Evolutionary conservation across 1,140 invertebrate species (phyloP), one percentile per base, ranked within the genome.

Genomic region (Leptopilina boulardi): DNA sequence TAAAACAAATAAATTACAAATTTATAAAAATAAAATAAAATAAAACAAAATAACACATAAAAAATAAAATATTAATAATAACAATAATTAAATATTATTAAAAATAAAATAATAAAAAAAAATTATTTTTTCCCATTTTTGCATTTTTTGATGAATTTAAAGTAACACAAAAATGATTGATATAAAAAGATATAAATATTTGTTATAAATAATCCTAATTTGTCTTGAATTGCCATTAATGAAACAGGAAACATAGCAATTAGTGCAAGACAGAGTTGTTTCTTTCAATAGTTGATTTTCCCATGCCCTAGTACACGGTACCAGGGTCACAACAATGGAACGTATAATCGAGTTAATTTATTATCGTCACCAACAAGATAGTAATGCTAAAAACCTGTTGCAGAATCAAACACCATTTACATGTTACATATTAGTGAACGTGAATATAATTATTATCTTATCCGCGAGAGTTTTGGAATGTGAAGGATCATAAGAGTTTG

Each of bases 221-320:
- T 66, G 59, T 66, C 21, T 59, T n/a, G 9, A 6, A 23, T 38
- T 66, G 59, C 5, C 26, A 66, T 66, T 66, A 66, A 66, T 23
- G 59, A 66, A 66, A 66, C 59, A 66, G 59, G 59, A 66, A 66
- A 66, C 59, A 66, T 66, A 66, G 59, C 4, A 66, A 66, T 66
- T 66, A 66, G 59, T 66, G 59, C 59, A n/a, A 66, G 59, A 66
- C 59, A 66, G 59, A 66, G 26, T 66, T 66, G 59, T 66, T 66
- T 66, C 59, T 66, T 66, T 66, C 23, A 66, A 30, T 66, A 66
- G 23, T 30, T 66, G 26, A 66, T 66, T 66, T 66, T 66, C 59
- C 59, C 59, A 66, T 66, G 59, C 59, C 26, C 59, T 66, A 66
- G 21, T 66, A 30, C 59, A 66, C 59, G 59, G 59, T 66, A 66